Evolutionary conservation across 2,888 invertebrate genomes (phyloP).

Genomic region (Mechanitis messenoides): DNA sequence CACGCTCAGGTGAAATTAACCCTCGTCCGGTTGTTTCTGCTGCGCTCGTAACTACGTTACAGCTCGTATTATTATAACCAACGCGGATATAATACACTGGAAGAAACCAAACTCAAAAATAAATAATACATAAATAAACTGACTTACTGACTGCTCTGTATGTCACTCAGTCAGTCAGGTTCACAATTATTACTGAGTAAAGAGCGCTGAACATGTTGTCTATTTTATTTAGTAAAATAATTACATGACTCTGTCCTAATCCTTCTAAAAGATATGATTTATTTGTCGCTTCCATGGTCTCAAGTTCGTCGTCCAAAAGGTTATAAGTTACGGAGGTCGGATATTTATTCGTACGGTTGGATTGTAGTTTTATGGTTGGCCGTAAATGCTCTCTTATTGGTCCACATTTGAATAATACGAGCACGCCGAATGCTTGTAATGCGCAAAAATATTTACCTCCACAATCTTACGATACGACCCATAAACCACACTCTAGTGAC

Average conservation of each 20-base stretch:
- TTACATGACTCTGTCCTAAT: no score
- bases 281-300: slow-evolving; percentile 20
- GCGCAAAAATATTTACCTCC: slow-evolving; percentile 64
- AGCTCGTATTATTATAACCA: slow-evolving; percentile 67
- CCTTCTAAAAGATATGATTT: not conserved
- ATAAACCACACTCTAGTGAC: slow-evolving; percentile 14
- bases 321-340: slow-evolving; percentile 71
- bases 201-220: not conserved
- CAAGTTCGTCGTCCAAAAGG: slow-evolving; percentile 35
- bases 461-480: slow-evolving; percentile 15
- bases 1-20: slow-evolving; percentile 68
- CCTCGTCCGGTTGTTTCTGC: slow-evolving; percentile 51
- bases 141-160: no score
- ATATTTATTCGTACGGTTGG: slow-evolving; percentile 72
- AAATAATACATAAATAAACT: no score
- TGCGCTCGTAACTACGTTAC: slow-evolving; percentile 60
- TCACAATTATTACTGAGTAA: no score
- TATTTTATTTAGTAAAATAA: not conserved
- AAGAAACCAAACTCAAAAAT: slow-evolving; percentile 27
- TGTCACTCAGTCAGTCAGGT: no score
- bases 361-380: slow-evolving; percentile 72
- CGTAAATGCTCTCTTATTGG: slow-evolving; percentile 73
- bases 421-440: slow-evolving; percentile 54
- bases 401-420: slow-evolving; percentile 73
- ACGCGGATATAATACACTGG: slow-evolving; percentile 31